Evolutionary conservation across 2,113 vertebrate genomes (phyloP).

Genomic region (Dromaius novaehollandiae): DNA sequence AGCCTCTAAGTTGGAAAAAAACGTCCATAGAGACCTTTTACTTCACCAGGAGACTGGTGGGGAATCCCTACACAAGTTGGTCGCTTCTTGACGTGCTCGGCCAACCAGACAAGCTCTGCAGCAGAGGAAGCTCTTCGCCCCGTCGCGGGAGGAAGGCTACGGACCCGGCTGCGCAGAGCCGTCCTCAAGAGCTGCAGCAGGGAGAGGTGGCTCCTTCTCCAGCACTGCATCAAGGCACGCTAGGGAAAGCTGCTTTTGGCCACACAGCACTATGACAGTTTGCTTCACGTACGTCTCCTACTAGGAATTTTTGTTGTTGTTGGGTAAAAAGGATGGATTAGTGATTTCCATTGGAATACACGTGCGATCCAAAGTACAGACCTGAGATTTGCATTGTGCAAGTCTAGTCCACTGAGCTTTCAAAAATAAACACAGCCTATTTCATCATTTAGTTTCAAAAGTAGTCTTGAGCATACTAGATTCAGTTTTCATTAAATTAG

Average conservation of each 20-base stretch:
- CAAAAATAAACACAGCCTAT: not conserved
- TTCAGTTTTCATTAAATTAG: not conserved
- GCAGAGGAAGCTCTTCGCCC: not conserved
- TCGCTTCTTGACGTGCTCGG: not conserved
- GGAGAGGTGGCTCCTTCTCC: not conserved
- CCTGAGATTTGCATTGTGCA: not conserved
- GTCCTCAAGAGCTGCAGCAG: not conserved
- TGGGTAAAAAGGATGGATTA: not conserved
- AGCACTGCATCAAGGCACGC: not conserved
- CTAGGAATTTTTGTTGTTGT: not conserved
- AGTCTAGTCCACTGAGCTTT: not conserved
- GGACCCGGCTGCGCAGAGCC: not conserved
- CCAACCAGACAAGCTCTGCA: not conserved
- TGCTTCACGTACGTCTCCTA: no score
- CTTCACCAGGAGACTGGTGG: not conserved
- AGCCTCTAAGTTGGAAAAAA: not conserved
- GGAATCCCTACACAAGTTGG: accelerated
- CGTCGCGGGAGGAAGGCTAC: not conserved
- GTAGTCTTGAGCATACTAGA: not conserved
- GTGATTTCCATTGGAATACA: accelerated
- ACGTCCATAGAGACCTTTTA: not conserved
- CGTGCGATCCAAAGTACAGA: accelerated
- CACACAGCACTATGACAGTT: not conserved
- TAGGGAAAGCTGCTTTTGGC: not conserved
- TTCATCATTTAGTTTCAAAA: not conserved